These are phyloP conservation scores for Lepidurus couesii DNA, from an alignment of 1,140 invertebrate species.

Conservation along the genomic window DNA sequence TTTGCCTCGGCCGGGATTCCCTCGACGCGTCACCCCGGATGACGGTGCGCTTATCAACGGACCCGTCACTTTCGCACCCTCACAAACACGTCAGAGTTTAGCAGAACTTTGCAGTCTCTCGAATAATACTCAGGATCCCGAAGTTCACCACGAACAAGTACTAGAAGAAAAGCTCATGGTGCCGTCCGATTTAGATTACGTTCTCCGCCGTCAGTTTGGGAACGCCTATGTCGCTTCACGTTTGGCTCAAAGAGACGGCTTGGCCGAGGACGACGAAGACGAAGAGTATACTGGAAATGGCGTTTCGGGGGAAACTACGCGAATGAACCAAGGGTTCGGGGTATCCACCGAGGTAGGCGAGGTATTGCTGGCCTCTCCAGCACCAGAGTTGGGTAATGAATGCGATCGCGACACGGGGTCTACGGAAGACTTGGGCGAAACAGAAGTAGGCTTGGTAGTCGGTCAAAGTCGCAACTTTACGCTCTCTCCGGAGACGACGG, in stretches of 20 bases:
- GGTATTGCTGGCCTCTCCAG: not conserved
- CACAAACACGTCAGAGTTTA: slow-evolving; percentile 28
- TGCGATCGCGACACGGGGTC: slow-evolving; percentile 47
- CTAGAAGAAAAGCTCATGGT: slow-evolving; percentile 6
- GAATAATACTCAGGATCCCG: not conserved
- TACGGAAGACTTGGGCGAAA: slow-evolving; percentile 56
- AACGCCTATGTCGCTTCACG: slow-evolving; percentile 25
- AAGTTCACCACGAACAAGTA: not conserved
- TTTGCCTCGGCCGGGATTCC: slow-evolving; percentile 39
- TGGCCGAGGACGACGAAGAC: not conserved
- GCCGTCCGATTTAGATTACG: not conserved
- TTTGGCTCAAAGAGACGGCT: not conserved
- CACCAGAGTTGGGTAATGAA: slow-evolving; percentile 49
- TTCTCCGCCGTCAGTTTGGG: not conserved
- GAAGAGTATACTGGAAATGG: not conserved
- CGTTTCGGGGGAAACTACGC: not conserved
- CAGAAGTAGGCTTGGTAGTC: slow-evolving; percentile 57
- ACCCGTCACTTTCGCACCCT: slow-evolving; percentile 29
- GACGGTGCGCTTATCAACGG: not conserved
- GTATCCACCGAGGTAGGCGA: not conserved
- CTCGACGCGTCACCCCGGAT: slow-evolving; percentile 35
- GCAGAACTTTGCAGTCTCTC: not conserved
- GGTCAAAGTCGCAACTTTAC: slow-evolving; percentile 72
- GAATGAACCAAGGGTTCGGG: not conserved
- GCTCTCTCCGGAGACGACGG: slow-evolving; percentile 89